Base-by-base conservation (phyloP, 2,888 invertebrate species). In the Colletes collaris region DNA sequence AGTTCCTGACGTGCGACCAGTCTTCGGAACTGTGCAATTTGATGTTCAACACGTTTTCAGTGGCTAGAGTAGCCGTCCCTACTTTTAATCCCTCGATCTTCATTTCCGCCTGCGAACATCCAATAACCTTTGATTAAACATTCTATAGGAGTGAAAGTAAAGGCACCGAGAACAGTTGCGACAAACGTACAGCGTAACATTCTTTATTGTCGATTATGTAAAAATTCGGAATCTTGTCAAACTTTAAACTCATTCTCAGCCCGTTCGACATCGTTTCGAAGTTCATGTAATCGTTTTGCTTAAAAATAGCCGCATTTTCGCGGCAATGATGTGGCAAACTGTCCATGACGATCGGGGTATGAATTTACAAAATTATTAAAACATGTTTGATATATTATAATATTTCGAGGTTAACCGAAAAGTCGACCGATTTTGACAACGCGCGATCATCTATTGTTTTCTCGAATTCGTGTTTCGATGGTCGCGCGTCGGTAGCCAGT, bases 51-150 rank as follows among this genome's bases (percentile, higher is more conserved):
- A 86, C 65, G 49, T 87, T 81, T 44, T 88, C 85, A 37, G 68
- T 78, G 10, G 83, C 86, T 7, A 89, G 62, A 11, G 87, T 84
- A n/a, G 86, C 87, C 11, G 88, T 83, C 2, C 87, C 85, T 37
- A 89, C 78, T 76, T 89, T 89, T 7, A 89, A 66, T 40, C 89
- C 89, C 55, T 87, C 77, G 3, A 84, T 72, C 63, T 82, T 85
- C 73, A 89, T 87, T 66, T 87, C 89, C 52, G 85, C 84, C 89
- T 89, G 67, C n/a, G 59, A 73, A 8, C 52, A 3, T 2, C 35
- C 0, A 37, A n/a, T 35, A 13, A 19, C 40, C 8, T 40, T 40
- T 40, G 4, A 6, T 40, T 40, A 6, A 40, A 40, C 5, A 6
- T 40, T 40, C 40, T 6, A 6, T 40, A 40, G 5, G 40, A 40